Evolutionary conservation across 2,888 invertebrate genomes (phyloP), one percentile per base, ranked within the genome.

Genomic region (Tenthredo amoena): DNA sequence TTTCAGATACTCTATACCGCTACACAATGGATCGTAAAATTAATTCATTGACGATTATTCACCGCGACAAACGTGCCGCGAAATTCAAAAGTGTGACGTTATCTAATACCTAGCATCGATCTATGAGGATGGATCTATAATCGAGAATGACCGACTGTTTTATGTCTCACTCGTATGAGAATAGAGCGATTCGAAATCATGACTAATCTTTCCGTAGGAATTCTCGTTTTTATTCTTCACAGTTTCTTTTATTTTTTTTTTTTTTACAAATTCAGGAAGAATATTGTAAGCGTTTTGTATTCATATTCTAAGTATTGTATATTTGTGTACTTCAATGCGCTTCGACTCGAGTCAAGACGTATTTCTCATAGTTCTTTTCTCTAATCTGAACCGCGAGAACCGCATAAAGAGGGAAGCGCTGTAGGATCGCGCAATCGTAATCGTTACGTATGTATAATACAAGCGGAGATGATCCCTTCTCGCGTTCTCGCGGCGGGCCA

Each of bases 381-480:
- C 43, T 21, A 47, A 74, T 74, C 43, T 26, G 43, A 77, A 55
- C 77, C n/a, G 34, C 50, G 55, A 43, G 74, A 74, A 74, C 31
- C 40, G 74, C 43, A 74, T 43, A 15, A 47, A 74, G 74, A 21
- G 74, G 47, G 74, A 26, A 7, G 21, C 21, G 37, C 37, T 2
- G 26, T 21, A 34, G 18, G 31, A 58, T 81, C 81, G 34, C 81
- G 81, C 81, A 62, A 62, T 81, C 81, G 58, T 81, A 37, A 37
- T 21, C 37, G 81, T 81, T 81, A 81, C 81, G 81, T 62, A 77
- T 77, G 62, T 62, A 62, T 26, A 26, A 76, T 77, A 21, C 62
- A n/a, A 15, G 81, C 77, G 81, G 58, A 62, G 81, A 81, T 81
- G 81, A 81, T 58, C 81, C 81, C 81, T 40, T 83, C 83, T 47